Evolutionary conservation across 2,888 invertebrate genomes (phyloP).

Genomic region (Actias luna): DNA sequence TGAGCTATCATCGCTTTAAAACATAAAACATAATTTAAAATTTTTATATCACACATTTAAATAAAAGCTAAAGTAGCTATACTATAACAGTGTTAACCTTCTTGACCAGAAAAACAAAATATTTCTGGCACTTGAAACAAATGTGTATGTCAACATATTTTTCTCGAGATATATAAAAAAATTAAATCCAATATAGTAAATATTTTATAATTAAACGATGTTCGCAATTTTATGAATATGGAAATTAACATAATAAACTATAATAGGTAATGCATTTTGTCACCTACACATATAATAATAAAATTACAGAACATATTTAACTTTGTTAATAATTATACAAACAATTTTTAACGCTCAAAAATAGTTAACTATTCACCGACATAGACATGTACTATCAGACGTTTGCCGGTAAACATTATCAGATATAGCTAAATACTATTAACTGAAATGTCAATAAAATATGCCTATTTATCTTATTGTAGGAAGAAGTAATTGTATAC

Average conservation of each 20-base stretch:
- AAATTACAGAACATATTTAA: background rate
- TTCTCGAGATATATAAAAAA: too few species aligned
- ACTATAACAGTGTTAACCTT: background rate
- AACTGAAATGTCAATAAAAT: too few species aligned
- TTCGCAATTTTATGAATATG: too few species aligned
- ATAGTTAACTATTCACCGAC: slow-evolving; percentile 17
- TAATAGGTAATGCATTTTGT: background rate
- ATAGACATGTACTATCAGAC: slow-evolving; percentile 14
- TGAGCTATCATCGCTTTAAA: background rate
- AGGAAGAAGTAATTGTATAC: too few species aligned
- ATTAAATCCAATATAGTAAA: too few species aligned
- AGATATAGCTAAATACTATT: too few species aligned
- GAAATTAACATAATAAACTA: too few species aligned
- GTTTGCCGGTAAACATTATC: slow-evolving; percentile 1
- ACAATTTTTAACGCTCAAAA: slow-evolving; percentile 12
- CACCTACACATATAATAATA: background rate
- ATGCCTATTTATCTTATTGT: too few species aligned
- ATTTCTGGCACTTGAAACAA: too few species aligned
- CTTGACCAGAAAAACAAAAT: too few species aligned
- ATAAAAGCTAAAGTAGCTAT: background rate
- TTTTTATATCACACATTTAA: background rate
- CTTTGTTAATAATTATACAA: background rate
- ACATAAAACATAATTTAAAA: background rate
- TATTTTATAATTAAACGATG: too few species aligned
- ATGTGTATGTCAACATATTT: too few species aligned